Base-by-base conservation (phyloP, 2,113 vertebrate genomes). In the Bothrops jararaca region DNA sequence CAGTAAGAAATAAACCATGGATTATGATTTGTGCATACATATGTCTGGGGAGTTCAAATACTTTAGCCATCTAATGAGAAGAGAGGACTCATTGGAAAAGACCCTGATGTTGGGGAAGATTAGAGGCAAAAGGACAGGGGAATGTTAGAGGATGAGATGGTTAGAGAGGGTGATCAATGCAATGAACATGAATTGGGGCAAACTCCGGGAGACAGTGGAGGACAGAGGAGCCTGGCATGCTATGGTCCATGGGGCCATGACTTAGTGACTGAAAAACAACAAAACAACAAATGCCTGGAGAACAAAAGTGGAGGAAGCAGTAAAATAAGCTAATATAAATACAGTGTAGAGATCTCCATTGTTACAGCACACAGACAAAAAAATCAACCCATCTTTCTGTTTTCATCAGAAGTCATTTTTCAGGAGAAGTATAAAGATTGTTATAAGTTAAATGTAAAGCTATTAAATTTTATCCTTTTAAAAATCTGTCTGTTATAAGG, bases 241-340 rank as follows among this genome's bases (percentile, higher is more conserved):
- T 64, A 29, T 64, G 58, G 58, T 64, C 58, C 29, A 69, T 69
- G 60, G 11, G 12, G 26, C 13, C 60, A n/a, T 69, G 13, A 69
- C 29, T n/a, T 69, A 69, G 29, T 34, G 64, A 69, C 64, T 69
- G 29, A 69, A 34, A 69, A n/a, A 34, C 29, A 69, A 69, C 64
- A 34, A 69, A n/a, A 34, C 29, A 69, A 69, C 64, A 69, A 60
- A 53, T 92, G 93, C 88, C 96, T 94, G 91, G 92, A 85, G 89
- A 96, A 94, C 15, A 93, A 39, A 95, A 91, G 85, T 86, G 95
- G n/a, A 74, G 74, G 92, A 15, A 94, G 95, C 89, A 93, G 88
- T 89, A 95, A 94, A 95, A 97, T 95, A 96, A 97, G 97, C 96
- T 98, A 97, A 94, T 97, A 94, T 97, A 97, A 97, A 97, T 97